Base-by-base conservation (phyloP, 2,113 vertebrate genomes). In the Lepisosteus oculatus region DNA sequence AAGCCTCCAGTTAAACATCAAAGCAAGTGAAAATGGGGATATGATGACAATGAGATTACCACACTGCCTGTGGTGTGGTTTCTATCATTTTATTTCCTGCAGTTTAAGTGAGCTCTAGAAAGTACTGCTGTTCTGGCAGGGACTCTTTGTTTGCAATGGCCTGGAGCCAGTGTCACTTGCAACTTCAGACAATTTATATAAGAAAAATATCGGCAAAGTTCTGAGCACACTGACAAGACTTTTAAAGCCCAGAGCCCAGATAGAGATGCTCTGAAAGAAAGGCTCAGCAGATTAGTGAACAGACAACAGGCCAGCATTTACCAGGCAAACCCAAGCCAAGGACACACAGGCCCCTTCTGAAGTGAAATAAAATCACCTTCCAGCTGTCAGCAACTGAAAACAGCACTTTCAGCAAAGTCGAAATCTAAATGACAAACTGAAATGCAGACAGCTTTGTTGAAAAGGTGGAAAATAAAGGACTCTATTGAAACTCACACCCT, bases 51-150 rank as follows among this genome's bases (percentile, higher is more conserved):
- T 72, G 57, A 74, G 74, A 81, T 81, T 83, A 80, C 17, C n/a
- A 71, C 51, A 75, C 59, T 65, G 74, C 57, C 75, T 85, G 78
- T 85, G 71, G 85, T 80, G 78, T 78, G 74, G 79, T 66, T 57
- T 54, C 72, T 57, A 41, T 64, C 47, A 65, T 76, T 75, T 78
- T 13, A n/a, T 59, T 14, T 59, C 47, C n/a, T 59, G 8, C 13
- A 59, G 13, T 59, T n/a, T 13, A 6, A n/a, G 13, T 51, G 47
- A 51, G 47, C 5, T 5, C 47, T 70, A 41, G 61, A 77, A 29
- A 8, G 41, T 29, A 56, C 55, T 68, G 45, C 68, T 56, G 72
- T 64, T 65, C 71, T 65, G 51, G 71, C 77, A 65, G 51, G 72
- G 62, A 59, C 43, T 70, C 51, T 55, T 61, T 68, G 61, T 66